Percentiles rank a stretch among this genome's conserved stretches.
Conservation (phyloP, 2,113 vertebrate species). For the Crotalus horridus region DNA sequence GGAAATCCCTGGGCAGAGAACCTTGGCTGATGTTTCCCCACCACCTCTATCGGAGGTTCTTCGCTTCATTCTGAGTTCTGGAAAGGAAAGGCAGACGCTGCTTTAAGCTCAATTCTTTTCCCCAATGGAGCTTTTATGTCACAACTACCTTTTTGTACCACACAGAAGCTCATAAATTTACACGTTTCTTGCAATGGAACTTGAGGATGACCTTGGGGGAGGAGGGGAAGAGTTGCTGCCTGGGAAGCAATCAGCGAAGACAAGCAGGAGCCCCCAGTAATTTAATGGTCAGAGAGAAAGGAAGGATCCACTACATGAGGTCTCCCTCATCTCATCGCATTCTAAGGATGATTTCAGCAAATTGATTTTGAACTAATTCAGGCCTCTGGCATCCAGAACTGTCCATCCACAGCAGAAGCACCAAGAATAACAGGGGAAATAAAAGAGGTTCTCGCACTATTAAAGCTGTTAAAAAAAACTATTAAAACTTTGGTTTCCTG, state of each 20-base stretch:
- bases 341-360: neutral
- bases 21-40: constrained; percentile 88
- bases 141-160: constrained; percentile 27
- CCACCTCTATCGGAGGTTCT: constrained; percentile 91
- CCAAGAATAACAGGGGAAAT: neutral
- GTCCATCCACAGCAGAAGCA: neutral
- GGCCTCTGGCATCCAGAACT: neutral
- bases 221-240: neutral
- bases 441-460: constrained; percentile 56
- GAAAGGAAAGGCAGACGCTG: constrained; percentile 42
- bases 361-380: neutral
- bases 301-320: neutral
- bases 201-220: neutral
- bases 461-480: constrained; percentile 28
- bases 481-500: too few relatives aligned
- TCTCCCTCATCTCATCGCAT: too few relatives aligned
- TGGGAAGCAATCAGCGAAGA: neutral
- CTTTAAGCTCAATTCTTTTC: constrained; percentile 34
- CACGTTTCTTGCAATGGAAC: neutral
- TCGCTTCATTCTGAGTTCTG: constrained; percentile 94
- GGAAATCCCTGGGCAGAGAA: constrained; percentile 88
- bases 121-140: constrained; percentile 7
- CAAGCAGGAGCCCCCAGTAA: neutral
- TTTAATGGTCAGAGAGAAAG: neutral
- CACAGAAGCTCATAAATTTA: constrained; percentile 28